Evolutionary conservation across 2,888 invertebrate species (phyloP).

Genomic region (Aspidiotus destructor): DNA sequence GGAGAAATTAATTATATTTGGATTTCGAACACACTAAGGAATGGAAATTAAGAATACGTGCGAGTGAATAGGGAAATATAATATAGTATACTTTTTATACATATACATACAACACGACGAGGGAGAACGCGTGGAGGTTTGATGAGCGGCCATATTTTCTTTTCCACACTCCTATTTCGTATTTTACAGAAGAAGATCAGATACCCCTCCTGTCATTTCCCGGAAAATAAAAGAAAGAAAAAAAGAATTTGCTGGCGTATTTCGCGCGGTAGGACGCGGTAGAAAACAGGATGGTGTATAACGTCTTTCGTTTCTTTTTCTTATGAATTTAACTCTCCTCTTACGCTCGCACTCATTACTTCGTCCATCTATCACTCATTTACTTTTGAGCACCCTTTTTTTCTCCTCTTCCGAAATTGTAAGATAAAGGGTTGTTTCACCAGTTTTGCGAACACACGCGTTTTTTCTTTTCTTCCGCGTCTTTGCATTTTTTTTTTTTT

Average conservation of each 20-base stretch:
- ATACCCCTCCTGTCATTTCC: constrained; percentile 22
- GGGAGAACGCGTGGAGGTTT: constrained; percentile 34
- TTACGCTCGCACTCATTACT: constrained; percentile 25
- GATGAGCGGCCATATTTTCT: constrained; percentile 39
- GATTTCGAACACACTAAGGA: constrained; percentile 35
- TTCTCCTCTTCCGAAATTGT: constrained; percentile 26
- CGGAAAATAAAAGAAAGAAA: constrained; percentile 24
- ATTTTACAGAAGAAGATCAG: constrained; percentile 33
- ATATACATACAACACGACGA: constrained; percentile 3
- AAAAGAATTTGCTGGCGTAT: constrained; percentile 25
- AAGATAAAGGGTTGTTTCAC: constrained; percentile 32
- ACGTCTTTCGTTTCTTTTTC: constrained; percentile 32
- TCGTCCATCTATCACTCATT: constrained; percentile 32
- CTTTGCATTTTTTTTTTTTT: constrained; percentile 33
- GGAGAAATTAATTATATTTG: constrained; percentile 36
- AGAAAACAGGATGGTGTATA: constrained; percentile 20
- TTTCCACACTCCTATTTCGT: constrained; percentile 35
- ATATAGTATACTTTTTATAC: constrained; percentile 25
- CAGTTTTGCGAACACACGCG: constrained; percentile 31
- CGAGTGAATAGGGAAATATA: constrained; percentile 32
- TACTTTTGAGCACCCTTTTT: constrained; percentile 30
- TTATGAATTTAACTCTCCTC: constrained; percentile 21
- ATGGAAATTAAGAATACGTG: constrained; percentile 36
- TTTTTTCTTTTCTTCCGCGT: constrained; percentile 24
- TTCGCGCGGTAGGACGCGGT: constrained; percentile 28